phyloP scores from a whole-genome alignment of 2,797 vertebrate species.

The Sebastes taczanowskii region DNA sequence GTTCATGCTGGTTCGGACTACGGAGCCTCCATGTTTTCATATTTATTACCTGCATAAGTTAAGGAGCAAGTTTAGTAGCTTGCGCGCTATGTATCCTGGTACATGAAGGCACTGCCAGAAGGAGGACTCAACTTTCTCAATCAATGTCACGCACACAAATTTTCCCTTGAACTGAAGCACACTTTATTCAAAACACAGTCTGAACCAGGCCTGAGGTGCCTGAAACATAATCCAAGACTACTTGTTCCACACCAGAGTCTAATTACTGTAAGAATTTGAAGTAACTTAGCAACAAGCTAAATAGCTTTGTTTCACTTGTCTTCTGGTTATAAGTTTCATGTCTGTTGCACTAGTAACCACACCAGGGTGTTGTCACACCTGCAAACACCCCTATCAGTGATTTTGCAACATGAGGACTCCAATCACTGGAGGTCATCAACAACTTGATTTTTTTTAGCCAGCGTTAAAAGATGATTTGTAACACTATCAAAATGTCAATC shows the following conservation, averaged over 20 bases:
- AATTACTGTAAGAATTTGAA: background rate
- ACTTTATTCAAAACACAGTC: background rate
- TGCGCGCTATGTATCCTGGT: no score
- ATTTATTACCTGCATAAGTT: no score
- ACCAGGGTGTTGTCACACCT: background rate
- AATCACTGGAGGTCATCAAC: background rate
- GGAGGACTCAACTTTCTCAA: no score
- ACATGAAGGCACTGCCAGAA: no score
- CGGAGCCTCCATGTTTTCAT: no score
- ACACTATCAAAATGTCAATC: constrained; percentile 9
- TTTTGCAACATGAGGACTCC: background rate
- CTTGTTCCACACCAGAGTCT: background rate
- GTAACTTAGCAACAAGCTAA: background rate
- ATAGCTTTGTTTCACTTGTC: background rate
- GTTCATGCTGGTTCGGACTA: no score
- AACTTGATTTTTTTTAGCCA: background rate
- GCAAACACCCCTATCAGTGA: background rate
- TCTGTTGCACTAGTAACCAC: background rate
- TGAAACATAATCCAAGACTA: background rate
- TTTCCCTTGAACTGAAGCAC: background rate
- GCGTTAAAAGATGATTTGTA: background rate
- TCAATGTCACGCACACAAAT: no score
- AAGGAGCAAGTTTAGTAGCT: no score
- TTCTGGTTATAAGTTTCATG: background rate
- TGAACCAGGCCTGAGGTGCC: background rate